Conservation (phyloP, 2,888 invertebrate species). For the Trileptium ribeirensis region DNA sequence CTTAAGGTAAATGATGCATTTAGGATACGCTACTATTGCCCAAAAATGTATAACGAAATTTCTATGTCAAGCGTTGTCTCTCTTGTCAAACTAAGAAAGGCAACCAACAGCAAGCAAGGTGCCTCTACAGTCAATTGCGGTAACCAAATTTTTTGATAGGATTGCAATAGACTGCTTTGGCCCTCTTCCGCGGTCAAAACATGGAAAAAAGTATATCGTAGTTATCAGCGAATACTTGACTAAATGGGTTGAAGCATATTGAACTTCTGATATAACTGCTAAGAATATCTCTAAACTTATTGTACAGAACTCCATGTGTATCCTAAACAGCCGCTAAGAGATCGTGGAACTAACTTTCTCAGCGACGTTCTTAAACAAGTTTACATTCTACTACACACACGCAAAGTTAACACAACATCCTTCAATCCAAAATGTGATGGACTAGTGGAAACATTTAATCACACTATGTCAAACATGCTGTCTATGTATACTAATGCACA, state of each 20-base stretch:
- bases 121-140: slow-evolving; percentile 17
- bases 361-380: slow-evolving; percentile 28
- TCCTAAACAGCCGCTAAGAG: slow-evolving; percentile 33
- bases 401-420: slow-evolving; percentile 27
- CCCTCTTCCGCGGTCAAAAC: slow-evolving; percentile 30
- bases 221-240: slow-evolving; percentile 33
- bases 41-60: slow-evolving; percentile 27
- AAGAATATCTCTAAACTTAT: slow-evolving; percentile 40
- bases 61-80: slow-evolving; percentile 26
- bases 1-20: slow-evolving; percentile 24
- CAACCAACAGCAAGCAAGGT: slow-evolving; percentile 19
- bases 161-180: slow-evolving; percentile 36
- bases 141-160: slow-evolving; percentile 35
- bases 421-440: slow-evolving; percentile 32
- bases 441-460: slow-evolving; percentile 36
- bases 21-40: slow-evolving; percentile 31
- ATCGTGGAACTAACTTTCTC: slow-evolving; percentile 34
- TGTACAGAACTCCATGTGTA: slow-evolving; percentile 27
- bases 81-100: slow-evolving; percentile 30
- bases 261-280: slow-evolving; percentile 43
- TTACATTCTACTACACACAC: slow-evolving; percentile 23
- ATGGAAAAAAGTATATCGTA: slow-evolving; percentile 36
- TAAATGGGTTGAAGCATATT: slow-evolving; percentile 35
- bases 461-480: slow-evolving; percentile 37
- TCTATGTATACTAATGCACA: slow-evolving; percentile 34